These are phyloP conservation scores for Toxotes jaculatrix DNA, from an alignment of 2,113 vertebrate species.

Conservation along the genomic window DNA sequence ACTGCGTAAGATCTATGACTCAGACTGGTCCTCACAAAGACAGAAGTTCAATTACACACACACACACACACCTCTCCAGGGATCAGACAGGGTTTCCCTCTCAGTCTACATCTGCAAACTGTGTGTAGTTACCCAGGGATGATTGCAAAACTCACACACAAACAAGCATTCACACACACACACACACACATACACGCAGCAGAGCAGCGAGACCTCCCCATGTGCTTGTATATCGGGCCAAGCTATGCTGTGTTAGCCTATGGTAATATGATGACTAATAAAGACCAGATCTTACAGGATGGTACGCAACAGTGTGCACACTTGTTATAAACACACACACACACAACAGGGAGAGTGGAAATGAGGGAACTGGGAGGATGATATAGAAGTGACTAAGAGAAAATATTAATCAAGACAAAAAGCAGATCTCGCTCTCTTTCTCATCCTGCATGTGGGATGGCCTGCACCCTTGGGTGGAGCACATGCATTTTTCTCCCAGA, in stretches of 20 bases:
- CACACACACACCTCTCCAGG: constrained; percentile 30
- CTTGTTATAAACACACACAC: constrained; percentile 31
- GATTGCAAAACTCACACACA: constrained; percentile 53
- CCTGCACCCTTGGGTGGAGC: constrained; percentile 39
- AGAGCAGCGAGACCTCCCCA: constrained; percentile 54
- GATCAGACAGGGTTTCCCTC: constrained; percentile 79
- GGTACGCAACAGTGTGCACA: constrained; percentile 35
- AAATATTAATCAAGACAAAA: constrained; percentile 67
- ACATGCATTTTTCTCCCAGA: constrained; percentile 45
- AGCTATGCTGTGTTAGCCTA: constrained; percentile 46
- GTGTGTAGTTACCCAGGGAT: constrained; percentile 44
- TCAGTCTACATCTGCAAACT: constrained; percentile 65
- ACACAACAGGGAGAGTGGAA: constrained; percentile 2
- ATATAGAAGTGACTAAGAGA: constrained; percentile 57
- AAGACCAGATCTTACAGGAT: constrained; percentile 68
- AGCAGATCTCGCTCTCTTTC: constrained; percentile 39
- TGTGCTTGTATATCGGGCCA: constrained; percentile 37
- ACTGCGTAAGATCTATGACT: too few species aligned
- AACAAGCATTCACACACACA: background rate
- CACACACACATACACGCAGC: constrained; percentile 18
- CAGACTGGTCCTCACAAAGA: too few species aligned
- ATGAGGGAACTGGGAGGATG: constrained; percentile 9
- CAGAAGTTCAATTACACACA: background rate
- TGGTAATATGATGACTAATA: constrained; percentile 69
- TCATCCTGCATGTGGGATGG: constrained; percentile 42